These are phyloP conservation scores for Eustalomyia histrio DNA, from an alignment of 2,888 invertebrate species.

Conservation along the genomic window DNA sequence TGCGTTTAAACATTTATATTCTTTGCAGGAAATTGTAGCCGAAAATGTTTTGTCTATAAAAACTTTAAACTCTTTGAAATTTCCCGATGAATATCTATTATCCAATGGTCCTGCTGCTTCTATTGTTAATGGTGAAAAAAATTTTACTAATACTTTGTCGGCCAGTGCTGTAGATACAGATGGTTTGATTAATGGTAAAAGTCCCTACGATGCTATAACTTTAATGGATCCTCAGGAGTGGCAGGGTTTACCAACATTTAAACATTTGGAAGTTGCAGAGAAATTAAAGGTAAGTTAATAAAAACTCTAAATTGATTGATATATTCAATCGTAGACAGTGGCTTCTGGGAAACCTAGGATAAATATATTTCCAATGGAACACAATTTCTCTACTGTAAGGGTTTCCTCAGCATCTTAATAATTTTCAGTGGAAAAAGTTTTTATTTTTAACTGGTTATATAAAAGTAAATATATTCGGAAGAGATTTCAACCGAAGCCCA, in stretches of 20 bases:
- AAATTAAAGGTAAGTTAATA: constrained; percentile 76
- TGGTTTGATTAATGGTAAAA: constrained; percentile 79
- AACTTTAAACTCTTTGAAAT: constrained; percentile 80
- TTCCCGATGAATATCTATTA: constrained; percentile 81
- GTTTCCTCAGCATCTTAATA: too few relatives aligned
- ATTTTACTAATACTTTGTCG: constrained; percentile 78
- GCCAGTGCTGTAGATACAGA: constrained; percentile 76
- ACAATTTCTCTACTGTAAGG: too few relatives aligned
- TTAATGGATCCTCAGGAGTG: constrained; percentile 79
- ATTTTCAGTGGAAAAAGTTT: too few relatives aligned
- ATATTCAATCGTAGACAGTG: too few relatives aligned
- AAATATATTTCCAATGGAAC: too few relatives aligned
- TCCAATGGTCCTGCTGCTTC: constrained; percentile 73
- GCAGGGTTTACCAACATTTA: constrained; percentile 80
- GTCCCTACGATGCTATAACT: constrained; percentile 80
- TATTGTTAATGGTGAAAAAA: constrained; percentile 80
- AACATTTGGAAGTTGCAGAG: constrained; percentile 80
- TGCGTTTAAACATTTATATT: too few relatives aligned
- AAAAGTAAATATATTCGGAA: too few relatives aligned
- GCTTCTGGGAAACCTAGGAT: too few relatives aligned
- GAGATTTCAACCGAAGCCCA: too few relatives aligned
- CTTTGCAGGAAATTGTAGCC: constrained; percentile 78
- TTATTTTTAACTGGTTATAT: too few relatives aligned
- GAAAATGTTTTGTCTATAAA: constrained; percentile 74
- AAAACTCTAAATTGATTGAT: too few relatives aligned